A percentile compares a stretch with the other conserved stretches of the same genome.
These are phyloP conservation scores for Priocnemis perturbator DNA, from an alignment of 2,888 invertebrate species.

Conservation along the genomic window DNA sequence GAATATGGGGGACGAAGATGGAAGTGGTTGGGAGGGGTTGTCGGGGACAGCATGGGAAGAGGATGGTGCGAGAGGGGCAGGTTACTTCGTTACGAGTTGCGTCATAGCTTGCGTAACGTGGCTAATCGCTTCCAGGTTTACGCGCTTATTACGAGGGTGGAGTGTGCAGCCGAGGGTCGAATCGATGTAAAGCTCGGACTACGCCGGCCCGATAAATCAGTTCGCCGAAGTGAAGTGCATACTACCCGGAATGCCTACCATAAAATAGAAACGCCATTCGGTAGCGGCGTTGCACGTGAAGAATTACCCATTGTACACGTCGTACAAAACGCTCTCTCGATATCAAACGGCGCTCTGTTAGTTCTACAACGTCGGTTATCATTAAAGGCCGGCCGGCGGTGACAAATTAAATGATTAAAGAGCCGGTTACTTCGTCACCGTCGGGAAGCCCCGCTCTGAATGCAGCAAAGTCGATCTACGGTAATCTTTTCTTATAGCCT, in stretches of 20 bases:
- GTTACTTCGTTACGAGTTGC: slow-evolving; percentile 51
- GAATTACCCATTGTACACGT: too few relatives aligned
- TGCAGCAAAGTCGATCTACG: slow-evolving; percentile 21
- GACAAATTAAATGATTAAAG: too few relatives aligned
- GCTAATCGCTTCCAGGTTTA: slow-evolving; percentile 51
- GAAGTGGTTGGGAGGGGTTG: background rate
- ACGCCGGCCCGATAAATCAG: slow-evolving; percentile 40
- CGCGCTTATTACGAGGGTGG: slow-evolving; percentile 45
- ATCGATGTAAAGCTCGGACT: slow-evolving; percentile 42
- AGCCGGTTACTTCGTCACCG: slow-evolving; percentile 5
- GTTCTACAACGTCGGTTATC: too few relatives aligned
- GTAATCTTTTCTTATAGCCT: slow-evolving; percentile 34
- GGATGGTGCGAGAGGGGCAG: slow-evolving; percentile 14
- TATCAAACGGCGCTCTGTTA: too few relatives aligned
- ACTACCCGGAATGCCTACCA: slow-evolving; percentile 36
- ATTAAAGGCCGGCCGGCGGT: too few relatives aligned
- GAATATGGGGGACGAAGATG: slow-evolving; percentile 15
- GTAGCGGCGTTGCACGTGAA: too few relatives aligned
- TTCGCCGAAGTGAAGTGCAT: slow-evolving; percentile 44
- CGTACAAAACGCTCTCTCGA: too few relatives aligned
- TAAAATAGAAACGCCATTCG: slow-evolving; percentile 21
- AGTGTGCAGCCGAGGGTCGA: slow-evolving; percentile 20
- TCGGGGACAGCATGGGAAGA: slow-evolving; percentile 16
- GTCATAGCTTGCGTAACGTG: slow-evolving; percentile 49
- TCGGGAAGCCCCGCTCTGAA: slow-evolving; percentile 7